Conservation (phyloP, 35 echinoderm and acorn worm species). For the Ophiothrix spiculata region DNA sequence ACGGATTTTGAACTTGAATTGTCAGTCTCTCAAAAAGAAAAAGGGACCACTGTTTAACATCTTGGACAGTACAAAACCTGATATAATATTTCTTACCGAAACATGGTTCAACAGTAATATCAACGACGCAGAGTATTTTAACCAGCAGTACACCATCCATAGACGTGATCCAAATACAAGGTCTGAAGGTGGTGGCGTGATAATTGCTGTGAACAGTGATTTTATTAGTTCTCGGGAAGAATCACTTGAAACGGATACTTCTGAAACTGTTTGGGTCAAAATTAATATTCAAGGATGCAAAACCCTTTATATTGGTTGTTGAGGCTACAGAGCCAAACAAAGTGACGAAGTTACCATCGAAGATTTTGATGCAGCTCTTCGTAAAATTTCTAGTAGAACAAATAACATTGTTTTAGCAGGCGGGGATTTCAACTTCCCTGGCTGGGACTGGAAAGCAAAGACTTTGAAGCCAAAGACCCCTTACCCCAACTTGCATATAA, state of each 20-base stretch:
- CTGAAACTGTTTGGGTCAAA: neutral
- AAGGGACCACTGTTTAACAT: neutral
- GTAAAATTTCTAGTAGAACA: neutral
- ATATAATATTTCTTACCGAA: neutral
- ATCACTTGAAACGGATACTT: neutral
- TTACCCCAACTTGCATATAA: neutral
- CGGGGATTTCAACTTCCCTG: neutral
- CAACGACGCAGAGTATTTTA: neutral
- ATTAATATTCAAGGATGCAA: neutral
- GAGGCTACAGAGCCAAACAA: neutral
- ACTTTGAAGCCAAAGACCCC: neutral
- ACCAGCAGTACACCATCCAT: neutral
- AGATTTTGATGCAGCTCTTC: neutral
- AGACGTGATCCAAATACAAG: neutral
- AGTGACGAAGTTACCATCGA: neutral
- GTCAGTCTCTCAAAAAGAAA: neutral
- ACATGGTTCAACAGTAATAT: neutral
- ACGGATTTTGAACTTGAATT: neutral
- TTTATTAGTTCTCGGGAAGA: neutral
- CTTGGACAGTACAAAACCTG: neutral
- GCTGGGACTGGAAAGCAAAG: neutral
- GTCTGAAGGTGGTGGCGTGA: neutral
- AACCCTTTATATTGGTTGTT: neutral
- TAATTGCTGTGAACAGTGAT: neutral
- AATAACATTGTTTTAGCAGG: neutral